Evolutionary conservation across 2,888 invertebrate genomes (phyloP).

Genomic region (Spisula solida): DNA sequence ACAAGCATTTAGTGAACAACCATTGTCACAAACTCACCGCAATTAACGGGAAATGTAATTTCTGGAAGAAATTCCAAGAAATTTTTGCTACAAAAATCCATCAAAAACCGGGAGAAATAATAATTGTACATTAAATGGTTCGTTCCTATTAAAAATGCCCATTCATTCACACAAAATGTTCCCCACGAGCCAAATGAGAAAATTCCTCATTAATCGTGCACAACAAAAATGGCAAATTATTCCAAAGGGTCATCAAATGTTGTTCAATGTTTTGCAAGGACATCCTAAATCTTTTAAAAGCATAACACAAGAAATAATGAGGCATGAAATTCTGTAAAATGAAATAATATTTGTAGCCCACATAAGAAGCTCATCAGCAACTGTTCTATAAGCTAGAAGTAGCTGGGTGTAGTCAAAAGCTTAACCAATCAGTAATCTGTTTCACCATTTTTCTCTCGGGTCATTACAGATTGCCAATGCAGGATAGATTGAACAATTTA

Average conservation of each 20-base stretch:
- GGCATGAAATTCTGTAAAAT: neutral
- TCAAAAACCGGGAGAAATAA: neutral
- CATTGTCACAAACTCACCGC: too few relatives aligned
- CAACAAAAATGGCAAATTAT: neutral
- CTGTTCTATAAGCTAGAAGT: too few relatives aligned
- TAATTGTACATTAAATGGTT: neutral
- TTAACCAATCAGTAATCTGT: neutral
- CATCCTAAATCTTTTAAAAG: neutral
- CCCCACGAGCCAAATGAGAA: neutral
- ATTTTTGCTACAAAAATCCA: neutral
- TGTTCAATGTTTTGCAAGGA: neutral
- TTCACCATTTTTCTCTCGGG: neutral
- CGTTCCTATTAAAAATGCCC: neutral
- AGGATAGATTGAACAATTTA: neutral
- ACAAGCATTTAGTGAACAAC: too few relatives aligned
- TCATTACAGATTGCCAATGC: constrained; percentile 24
- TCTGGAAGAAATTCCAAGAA: neutral
- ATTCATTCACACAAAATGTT: neutral
- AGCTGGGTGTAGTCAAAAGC: neutral
- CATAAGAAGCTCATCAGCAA: neutral
- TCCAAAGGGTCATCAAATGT: neutral
- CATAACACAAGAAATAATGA: neutral
- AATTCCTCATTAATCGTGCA: neutral
- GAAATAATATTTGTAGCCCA: neutral
- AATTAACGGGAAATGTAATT: constrained; percentile 14